Evolutionary conservation across 2,113 vertebrate genomes (phyloP), one percentile per base, ranked within the genome.

Genomic region (Lethenteron camtschaticum): DNA sequence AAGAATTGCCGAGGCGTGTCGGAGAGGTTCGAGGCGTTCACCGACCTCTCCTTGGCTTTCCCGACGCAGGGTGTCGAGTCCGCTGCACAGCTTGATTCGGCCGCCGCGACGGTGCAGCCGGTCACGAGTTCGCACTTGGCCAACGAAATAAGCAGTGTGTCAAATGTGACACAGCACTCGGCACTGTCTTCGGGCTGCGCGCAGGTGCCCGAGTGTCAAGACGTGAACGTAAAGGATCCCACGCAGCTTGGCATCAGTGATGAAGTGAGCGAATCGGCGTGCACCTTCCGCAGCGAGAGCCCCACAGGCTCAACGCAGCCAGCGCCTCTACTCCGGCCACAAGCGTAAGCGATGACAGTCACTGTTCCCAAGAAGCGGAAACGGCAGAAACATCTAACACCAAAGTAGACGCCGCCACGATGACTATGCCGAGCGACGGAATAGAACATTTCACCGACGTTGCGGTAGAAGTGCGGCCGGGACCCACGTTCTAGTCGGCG

Each of bases 11-110:
- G 83, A 70, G 81, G 82, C 0, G 77, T 85, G 68, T 87, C 85
- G 2, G 82, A 80, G n/a, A 74, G 81, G 24, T 84, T 86, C 76
- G 85, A 87, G 77, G 81, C 74, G 68, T 86, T 87, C 76, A 87
- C 82, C 2, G 85, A 87, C 78, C 76, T 87, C 9, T 86, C 84
- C 0, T 74, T 85, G 2, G 85, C 85, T 68, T 85, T 87, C 14
- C 85, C 84, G 1, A 83, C 84, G 0, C 69, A 66, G 24, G n/a
- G n/a, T 16, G n/a, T n/a, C n/a, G 63, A 66, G 10, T 66, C 63
- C 2, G 3, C 63, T 16, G n/a, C 10, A n/a, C 11, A 66, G 9
- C n/a, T 16, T n/a, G 63, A 66, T 9, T n/a, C 24, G 7, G 7
- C 20, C 14, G 60, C 60, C 14, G 9, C 60, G 14, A 20, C 14